These are phyloP conservation scores for Hydrochoerus hydrochaeris DNA, from an alignment of 2,113 vertebrate species.

Conservation along the genomic window DNA sequence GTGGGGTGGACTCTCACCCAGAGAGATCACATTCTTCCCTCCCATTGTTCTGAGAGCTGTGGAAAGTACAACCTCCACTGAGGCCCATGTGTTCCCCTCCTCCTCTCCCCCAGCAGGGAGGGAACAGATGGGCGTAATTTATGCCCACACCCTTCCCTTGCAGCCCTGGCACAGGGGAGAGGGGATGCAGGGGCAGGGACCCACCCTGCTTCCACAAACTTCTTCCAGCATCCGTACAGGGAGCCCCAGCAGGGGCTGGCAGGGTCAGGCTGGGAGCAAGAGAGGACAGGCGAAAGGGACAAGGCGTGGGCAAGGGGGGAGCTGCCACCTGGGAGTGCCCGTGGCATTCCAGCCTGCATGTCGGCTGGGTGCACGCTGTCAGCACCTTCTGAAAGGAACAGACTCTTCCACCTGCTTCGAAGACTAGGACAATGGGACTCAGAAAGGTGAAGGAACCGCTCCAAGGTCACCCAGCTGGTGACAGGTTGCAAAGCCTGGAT, in stretches of 20 bases:
- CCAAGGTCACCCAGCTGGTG: not conserved
- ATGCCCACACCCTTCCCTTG: slow-evolving; percentile 75
- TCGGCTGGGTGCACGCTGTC: not conserved
- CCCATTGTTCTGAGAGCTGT: slow-evolving; percentile 71
- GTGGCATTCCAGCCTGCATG: not conserved
- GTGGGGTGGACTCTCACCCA: slow-evolving; percentile 39
- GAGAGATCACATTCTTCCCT: slow-evolving; percentile 60
- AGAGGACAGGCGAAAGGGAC: not conserved
- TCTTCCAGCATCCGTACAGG: slow-evolving; percentile 36
- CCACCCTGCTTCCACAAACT: slow-evolving; percentile 71
- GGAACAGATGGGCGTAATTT: slow-evolving; percentile 82
- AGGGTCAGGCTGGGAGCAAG: not conserved
- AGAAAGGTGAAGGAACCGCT: not conserved
- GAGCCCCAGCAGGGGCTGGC: not conserved
- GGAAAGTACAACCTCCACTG: slow-evolving; percentile 61
- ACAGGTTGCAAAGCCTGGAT: not conserved
- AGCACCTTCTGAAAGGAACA: not conserved
- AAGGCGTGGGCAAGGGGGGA: not conserved
- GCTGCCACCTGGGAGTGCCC: not conserved
- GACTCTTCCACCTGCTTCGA: slow-evolving; percentile 26
- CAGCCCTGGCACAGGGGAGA: slow-evolving; percentile 66
- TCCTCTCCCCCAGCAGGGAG: slow-evolving; percentile 73
- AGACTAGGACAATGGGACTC: not conserved
- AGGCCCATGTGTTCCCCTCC: slow-evolving; percentile 57
- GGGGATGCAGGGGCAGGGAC: slow-evolving; percentile 59